phyloP scores from a whole-genome alignment of 2,797 vertebrate species.

The Agapornis canus region DNA sequence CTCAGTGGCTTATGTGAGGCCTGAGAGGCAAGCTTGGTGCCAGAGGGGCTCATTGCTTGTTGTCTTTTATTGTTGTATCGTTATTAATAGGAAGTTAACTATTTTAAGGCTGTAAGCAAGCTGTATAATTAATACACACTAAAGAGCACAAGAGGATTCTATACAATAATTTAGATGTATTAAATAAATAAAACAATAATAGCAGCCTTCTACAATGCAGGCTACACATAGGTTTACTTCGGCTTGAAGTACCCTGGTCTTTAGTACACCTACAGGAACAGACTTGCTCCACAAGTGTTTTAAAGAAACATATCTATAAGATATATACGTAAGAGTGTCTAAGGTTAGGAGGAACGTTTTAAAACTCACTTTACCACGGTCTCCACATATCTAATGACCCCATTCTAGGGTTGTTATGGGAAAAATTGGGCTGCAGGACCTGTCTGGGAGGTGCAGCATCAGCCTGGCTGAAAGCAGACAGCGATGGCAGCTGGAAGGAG shows the following conservation, averaged over 20 bases:
- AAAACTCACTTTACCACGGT: conserved; percentile 84
- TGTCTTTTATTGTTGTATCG: background rate
- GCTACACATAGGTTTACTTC: conserved; percentile 87
- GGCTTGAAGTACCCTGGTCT: conserved; percentile 88
- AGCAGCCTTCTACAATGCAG: conserved; percentile 93
- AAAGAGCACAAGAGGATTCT: conserved; percentile 27
- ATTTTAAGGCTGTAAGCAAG: conserved; percentile 14
- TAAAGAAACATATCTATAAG: conserved; percentile 94
- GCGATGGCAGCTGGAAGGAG: background rate
- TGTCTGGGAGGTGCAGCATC: conserved; percentile 38
- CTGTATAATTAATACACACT: conserved; percentile 29
- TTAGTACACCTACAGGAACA: conserved; percentile 85
- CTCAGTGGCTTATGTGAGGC: background rate
- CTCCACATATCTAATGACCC: conserved; percentile 89
- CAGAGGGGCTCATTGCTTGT: background rate
- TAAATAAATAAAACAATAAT: conserved; percentile 89
- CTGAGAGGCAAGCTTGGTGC: background rate
- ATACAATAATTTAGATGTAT: conserved; percentile 79
- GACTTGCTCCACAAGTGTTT: conserved; percentile 84
- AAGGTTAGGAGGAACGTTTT: conserved; percentile 67
- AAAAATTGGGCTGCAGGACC: conserved; percentile 66
- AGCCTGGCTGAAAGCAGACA: background rate
- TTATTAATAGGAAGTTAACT: conserved; percentile 48
- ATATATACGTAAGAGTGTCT: conserved; percentile 86
- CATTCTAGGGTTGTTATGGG: conserved; percentile 71